phyloP scores from a whole-genome alignment of 2,113 vertebrate genomes.

The Mesocricetus auratus region DNA sequence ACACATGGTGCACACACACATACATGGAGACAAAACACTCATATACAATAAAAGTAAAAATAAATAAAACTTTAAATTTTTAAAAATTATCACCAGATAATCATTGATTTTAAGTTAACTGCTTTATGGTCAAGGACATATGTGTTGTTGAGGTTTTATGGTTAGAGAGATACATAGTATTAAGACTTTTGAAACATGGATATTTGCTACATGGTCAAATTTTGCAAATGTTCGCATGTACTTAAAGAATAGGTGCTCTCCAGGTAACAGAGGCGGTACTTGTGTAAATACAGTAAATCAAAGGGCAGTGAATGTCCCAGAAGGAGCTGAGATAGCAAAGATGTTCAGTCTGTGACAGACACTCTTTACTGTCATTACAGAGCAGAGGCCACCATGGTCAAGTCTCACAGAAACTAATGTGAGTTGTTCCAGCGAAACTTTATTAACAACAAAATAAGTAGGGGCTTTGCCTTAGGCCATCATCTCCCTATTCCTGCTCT shows the following conservation, averaged over 20 bases:
- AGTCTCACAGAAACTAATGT: constrained; percentile 16
- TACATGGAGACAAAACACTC: background rate
- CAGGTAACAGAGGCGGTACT: background rate
- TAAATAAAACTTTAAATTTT: background rate
- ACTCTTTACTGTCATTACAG: background rate
- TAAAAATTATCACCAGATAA: background rate
- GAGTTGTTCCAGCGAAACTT: constrained; percentile 50
- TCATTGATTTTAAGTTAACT: constrained; percentile 17
- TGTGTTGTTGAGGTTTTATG: background rate
- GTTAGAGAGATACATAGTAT: background rate
- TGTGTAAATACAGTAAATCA: constrained; percentile 6
- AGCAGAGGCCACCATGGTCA: background rate
- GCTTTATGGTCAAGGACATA: background rate
- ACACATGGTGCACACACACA: background rate
- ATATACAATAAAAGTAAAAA: background rate
- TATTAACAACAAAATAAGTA: constrained; percentile 44
- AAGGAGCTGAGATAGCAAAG: background rate
- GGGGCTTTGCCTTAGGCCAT: background rate
- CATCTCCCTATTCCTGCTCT: background rate
- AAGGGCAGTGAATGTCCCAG: background rate
- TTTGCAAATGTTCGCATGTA: background rate
- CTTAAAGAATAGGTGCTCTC: background rate
- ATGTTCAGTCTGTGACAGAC: background rate
- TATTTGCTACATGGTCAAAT: background rate
- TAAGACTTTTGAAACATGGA: background rate